Percentiles rank a stretch among this genome's conserved stretches.
phyloP scores from a whole-genome alignment of 2,113 vertebrate species.

The Hemiscyllium ocellatum region DNA sequence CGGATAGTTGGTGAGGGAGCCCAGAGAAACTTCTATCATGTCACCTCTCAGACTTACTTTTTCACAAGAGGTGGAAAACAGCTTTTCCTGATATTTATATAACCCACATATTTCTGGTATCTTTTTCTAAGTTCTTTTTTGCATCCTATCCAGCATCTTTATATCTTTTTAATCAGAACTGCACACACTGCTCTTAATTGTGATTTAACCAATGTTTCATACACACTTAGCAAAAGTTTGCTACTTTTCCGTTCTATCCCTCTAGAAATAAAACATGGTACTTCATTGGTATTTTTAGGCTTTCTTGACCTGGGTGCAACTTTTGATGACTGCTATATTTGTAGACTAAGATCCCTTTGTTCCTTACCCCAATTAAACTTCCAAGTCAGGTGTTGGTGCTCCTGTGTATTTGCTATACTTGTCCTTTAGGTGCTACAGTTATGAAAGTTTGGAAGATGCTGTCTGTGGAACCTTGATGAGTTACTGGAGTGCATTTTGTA shows the following conservation, averaged over 20 bases:
- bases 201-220: not conserved
- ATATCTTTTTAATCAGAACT: not conserved
- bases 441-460: too few relatives aligned
- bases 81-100: not conserved
- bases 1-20: too few relatives aligned
- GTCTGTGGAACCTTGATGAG: too few relatives aligned
- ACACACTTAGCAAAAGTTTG: not conserved
- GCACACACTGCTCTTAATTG: not conserved
- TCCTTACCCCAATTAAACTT: not conserved
- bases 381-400: too few relatives aligned
- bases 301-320: not conserved
- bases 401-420: too few relatives aligned
- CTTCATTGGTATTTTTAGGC: not conserved
- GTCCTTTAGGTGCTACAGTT: too few relatives aligned
- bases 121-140: not conserved
- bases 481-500: too few relatives aligned
- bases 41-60: not conserved
- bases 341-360: not conserved
- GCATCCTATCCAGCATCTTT: not conserved
- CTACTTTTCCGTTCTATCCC: not conserved
- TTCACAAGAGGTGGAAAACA: not conserved
- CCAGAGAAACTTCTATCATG: too few relatives aligned
- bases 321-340: not conserved
- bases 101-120: not conserved
- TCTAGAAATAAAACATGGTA: not conserved